Percentiles rank a stretch among this genome's conserved stretches.
phyloP scores from a whole-genome alignment of 1,140 invertebrate genomes.

The Drosophila lacteicornis region DNA sequence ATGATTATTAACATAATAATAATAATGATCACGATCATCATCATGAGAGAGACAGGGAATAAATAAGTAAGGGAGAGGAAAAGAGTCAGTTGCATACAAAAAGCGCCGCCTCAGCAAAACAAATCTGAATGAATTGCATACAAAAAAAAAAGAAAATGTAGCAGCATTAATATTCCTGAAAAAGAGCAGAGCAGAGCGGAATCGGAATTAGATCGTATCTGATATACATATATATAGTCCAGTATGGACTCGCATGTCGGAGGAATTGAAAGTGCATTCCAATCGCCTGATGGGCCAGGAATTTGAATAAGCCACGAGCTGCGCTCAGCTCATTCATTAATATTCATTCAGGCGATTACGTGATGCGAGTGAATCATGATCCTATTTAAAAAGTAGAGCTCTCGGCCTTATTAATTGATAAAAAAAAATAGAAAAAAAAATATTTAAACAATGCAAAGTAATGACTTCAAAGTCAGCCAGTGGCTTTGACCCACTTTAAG shows the following conservation, averaged over 20 bases:
- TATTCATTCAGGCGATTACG: conserved; percentile 17
- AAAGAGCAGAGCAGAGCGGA: conserved; percentile 1
- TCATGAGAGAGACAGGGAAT: conserved; percentile 1
- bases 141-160: conserved; percentile 34
- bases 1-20: conserved; percentile 15
- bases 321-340: conserved; percentile 6
- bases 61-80: background rate
- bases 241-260: conserved; percentile 7
- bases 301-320: conserved; percentile 38
- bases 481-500: conserved; percentile 14
- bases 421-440: background rate
- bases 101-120: conserved; percentile 49
- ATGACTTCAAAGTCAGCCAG: background rate
- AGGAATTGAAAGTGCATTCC: conserved; percentile 44
- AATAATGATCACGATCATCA: conserved; percentile 28
- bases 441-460: background rate
- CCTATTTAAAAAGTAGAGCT: conserved; percentile 6
- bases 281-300: conserved; percentile 18
- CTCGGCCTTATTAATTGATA: conserved; percentile 1
- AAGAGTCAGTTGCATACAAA: conserved; percentile 9
- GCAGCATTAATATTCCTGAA: conserved; percentile 56
- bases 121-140: conserved; percentile 67
- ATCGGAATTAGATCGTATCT: conserved; percentile 10
- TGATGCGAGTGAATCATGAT: conserved; percentile 26
- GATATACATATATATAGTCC: conserved; percentile 4